Evolutionary conservation across 2,888 invertebrate genomes (phyloP).

Genomic region (Notodonta ziczac): DNA sequence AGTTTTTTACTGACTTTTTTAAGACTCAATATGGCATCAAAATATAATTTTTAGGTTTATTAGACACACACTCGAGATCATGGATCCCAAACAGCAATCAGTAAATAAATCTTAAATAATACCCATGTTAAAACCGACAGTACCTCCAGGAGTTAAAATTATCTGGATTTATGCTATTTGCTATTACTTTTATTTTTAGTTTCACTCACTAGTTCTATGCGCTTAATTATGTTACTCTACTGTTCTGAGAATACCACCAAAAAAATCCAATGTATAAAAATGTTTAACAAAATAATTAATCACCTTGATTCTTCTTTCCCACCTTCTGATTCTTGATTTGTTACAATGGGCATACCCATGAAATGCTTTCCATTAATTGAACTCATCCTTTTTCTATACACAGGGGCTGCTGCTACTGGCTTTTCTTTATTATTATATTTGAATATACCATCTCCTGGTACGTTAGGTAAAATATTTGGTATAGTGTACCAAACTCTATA

Average conservation of each 20-base stretch:
- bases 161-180: no score
- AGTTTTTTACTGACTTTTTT: no score
- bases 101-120: no score
- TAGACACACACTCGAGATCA: no score
- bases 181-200: no score
- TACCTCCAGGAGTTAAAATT: no score
- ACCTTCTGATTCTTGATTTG: conserved; percentile 62
- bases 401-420: conserved; percentile 51
- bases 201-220: no score
- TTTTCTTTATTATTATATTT: conserved; percentile 89
- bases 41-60: no score
- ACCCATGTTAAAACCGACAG: no score
- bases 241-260: conserved; percentile 1
- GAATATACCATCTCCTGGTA: conserved; percentile 92
- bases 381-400: conserved; percentile 73
- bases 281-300: conserved; percentile 15
- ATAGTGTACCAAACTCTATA: conserved; percentile 92
- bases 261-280: conserved; percentile 17
- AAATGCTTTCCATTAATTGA: conserved; percentile 85
- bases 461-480: conserved; percentile 85
- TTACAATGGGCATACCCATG: conserved; percentile 92
- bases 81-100: no score
- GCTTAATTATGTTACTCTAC: no score
- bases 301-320: conserved; percentile 67
- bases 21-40: no score